Percentiles rank a stretch among this genome's conserved stretches.
phyloP scores from a whole-genome alignment of 2,113 vertebrate genomes.

The Limnothrissa miodon region DNA sequence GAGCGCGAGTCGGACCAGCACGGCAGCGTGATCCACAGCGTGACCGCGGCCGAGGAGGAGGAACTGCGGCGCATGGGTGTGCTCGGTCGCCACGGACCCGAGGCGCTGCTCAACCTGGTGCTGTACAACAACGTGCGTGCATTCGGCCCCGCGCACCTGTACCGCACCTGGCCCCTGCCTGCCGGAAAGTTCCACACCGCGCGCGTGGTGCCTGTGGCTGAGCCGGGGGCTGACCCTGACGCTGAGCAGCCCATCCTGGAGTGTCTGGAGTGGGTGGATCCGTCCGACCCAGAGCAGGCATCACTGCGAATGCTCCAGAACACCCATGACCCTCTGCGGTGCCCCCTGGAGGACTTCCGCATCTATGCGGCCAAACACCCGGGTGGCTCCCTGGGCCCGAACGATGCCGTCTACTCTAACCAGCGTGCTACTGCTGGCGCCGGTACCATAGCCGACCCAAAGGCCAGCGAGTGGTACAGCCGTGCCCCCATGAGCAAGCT shows the following conservation, averaged over 20 bases:
- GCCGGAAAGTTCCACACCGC: not conserved
- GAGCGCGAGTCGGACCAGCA: not conserved
- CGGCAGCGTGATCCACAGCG: not conserved
- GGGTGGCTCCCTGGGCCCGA: not conserved
- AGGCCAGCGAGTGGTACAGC: conserved; percentile 45
- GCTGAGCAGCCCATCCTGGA: not conserved
- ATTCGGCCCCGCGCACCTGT: conserved; percentile 23
- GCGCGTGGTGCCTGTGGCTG: not conserved
- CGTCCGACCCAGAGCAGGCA: not conserved
- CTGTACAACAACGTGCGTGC: conserved; percentile 33
- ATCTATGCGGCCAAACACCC: conserved; percentile 5
- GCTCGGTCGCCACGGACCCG: conserved; percentile 12
- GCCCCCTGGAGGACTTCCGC: conserved; percentile 28
- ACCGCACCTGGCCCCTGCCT: not conserved
- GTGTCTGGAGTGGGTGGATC: conserved; percentile 27
- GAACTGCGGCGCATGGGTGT: conserved; percentile 17
- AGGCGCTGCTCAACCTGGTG: conserved; percentile 31
- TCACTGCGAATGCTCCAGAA: not conserved
- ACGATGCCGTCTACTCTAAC: conserved; percentile 19
- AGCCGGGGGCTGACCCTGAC: not conserved
- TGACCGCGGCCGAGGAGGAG: not conserved
- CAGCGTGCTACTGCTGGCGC: too few species aligned
- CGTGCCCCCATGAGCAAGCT: conserved; percentile 23
- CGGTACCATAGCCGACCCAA: not conserved
- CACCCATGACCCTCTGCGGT: not conserved